Base-by-base conservation (phyloP, 1,140 invertebrate genomes). In the Diachasmimorpha longicaudata region DNA sequence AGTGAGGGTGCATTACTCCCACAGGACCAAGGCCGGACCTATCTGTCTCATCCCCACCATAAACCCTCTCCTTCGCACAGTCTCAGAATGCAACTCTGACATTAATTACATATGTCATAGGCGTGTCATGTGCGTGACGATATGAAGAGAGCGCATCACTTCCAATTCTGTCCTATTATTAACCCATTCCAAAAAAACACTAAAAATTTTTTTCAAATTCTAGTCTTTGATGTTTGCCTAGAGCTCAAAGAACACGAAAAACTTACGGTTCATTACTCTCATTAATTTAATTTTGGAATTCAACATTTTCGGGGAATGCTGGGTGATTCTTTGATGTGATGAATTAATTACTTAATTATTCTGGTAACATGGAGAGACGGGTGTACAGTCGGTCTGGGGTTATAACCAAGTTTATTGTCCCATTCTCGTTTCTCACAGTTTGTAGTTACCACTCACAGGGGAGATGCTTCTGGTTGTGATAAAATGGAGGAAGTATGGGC, bases 1-100 rank as follows among this genome's bases (percentile, higher is more conserved):
- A 79, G 81, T 79, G 81, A 76, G 79, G 75, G 76, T 77, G 82
- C 80, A 82, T 83, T 81, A 79, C 79, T 68, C 78, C 80, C 72
- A 71, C 70, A 74, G 76, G 76, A 25, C 1, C 48, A 52, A 52
- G 48, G 48, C 11, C 48, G 2, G 48, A 52, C 48, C 4, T 19
- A 5, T 52, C 48, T 13, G 9, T 52, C 48, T 16, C 16, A 16
- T 9, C 16, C 71, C 44, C 36, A 39, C 23, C 31, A 10, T 37
- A 9, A 16, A 19, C 71, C 63, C 66, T 39, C 44, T 14, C 42
- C 23, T 13, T 21, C 55, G 42, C n/a, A 9, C n/a, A 14, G 4
- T n/a, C 19, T 23, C 44, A 14, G 69, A 25, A 42, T 10, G 48
- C 48, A 52, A 52, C 16, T 70, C 44, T 58, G 31, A 66, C 37